Percentiles rank a stretch among this genome's conserved stretches.
phyloP scores from a whole-genome alignment of 2,888 invertebrate species.

The Mystacides longicornis region DNA sequence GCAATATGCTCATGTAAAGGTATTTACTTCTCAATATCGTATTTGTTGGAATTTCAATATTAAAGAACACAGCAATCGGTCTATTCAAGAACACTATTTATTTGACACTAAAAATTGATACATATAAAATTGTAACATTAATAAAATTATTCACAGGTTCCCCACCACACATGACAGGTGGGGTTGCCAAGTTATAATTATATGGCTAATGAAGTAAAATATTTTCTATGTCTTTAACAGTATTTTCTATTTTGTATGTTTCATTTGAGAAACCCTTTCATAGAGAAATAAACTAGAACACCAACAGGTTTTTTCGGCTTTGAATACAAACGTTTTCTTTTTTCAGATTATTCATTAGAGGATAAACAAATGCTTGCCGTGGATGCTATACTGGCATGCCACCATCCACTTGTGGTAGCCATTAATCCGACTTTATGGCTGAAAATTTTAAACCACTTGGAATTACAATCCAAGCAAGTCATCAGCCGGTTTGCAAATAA shows the following conservation, averaged over 20 bases:
- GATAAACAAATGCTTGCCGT: slow-evolving; percentile 57
- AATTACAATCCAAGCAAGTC: slow-evolving; percentile 52
- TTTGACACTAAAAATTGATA: too few species aligned
- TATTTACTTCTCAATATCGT: slow-evolving; percentile 23
- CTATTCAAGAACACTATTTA: too few species aligned
- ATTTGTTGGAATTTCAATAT: not conserved
- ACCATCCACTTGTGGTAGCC: slow-evolving; percentile 62
- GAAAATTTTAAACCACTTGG: slow-evolving; percentile 51
- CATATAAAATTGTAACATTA: too few species aligned
- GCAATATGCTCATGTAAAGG: slow-evolving; percentile 47
- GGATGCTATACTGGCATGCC: slow-evolving; percentile 62
- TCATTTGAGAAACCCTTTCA: too few species aligned
- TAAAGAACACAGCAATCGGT: not conserved
- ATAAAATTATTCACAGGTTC: too few species aligned
- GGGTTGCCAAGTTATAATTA: too few species aligned
- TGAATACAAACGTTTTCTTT: not conserved
- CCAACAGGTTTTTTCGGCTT: too few species aligned
- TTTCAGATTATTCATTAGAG: slow-evolving; percentile 37
- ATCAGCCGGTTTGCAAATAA: slow-evolving; percentile 50
- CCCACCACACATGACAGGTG: too few species aligned
- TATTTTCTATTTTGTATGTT: too few species aligned
- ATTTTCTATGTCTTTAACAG: too few species aligned
- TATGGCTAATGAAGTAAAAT: too few species aligned
- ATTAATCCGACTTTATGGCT: slow-evolving; percentile 61
- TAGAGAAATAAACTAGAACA: too few species aligned